phyloP scores from a whole-genome alignment of 1,140 invertebrate genomes.

The Arion vulgaris region DNA sequence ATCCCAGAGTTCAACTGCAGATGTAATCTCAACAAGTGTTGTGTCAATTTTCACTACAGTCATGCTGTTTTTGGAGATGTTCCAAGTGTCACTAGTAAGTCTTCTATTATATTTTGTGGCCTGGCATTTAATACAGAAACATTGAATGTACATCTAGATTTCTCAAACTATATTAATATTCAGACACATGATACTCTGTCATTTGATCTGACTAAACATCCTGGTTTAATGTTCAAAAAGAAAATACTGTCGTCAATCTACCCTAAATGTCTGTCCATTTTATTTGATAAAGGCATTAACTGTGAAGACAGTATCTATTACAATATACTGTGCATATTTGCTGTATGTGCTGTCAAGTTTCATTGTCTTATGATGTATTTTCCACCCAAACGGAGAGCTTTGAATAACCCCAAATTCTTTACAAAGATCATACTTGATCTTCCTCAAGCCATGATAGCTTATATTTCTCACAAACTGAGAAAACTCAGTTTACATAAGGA shows the following conservation, averaged over 20 bases:
- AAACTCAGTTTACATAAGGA: background rate
- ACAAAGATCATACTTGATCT: background rate
- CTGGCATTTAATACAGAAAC: background rate
- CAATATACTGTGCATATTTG: slow-evolving; percentile 9
- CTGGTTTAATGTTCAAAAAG: background rate
- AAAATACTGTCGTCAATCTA: background rate
- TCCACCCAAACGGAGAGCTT: background rate
- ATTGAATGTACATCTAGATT: background rate
- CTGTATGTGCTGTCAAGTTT: slow-evolving; percentile 24
- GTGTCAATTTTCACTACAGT: slow-evolving; percentile 16
- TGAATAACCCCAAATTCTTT: slow-evolving; percentile 8
- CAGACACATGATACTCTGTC: slow-evolving; percentile 3
- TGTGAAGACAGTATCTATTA: background rate
- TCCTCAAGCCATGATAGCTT: background rate
- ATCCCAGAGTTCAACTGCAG: slow-evolving; percentile 23
- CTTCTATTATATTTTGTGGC: background rate
- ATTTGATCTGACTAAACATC: slow-evolving; percentile 1
- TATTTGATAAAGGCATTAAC: slow-evolving; percentile 25
- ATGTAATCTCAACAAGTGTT: slow-evolving; percentile 15
- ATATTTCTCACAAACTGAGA: background rate
- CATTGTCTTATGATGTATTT: slow-evolving; percentile 2
- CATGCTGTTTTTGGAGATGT: slow-evolving; percentile 27
- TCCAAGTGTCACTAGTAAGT: background rate
- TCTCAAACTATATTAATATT: slow-evolving; percentile 11
- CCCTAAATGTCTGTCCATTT: background rate